A percentile compares a stretch with the other conserved stretches of the same genome.
Conservation (phyloP, 2,797 vertebrate species). For the Falco berigora region DNA sequence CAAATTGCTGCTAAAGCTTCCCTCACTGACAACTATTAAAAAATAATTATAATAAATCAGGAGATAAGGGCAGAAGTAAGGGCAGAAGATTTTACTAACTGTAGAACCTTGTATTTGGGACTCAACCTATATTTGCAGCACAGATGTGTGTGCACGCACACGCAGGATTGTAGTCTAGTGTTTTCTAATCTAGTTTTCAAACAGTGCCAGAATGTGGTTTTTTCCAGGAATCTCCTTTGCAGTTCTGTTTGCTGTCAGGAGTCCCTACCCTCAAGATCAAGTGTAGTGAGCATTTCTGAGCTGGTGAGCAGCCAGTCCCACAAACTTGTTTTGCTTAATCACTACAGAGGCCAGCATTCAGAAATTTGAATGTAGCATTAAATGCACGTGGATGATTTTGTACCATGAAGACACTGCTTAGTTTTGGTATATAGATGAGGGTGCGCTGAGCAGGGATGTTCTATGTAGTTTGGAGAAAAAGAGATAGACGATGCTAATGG, state of each 20-base stretch:
- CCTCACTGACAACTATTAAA: background rate
- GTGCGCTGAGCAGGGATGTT: background rate
- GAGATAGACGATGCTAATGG: background rate
- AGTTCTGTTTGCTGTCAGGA: background rate
- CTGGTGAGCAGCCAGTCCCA: background rate
- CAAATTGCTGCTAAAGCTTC: background rate
- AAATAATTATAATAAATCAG: background rate
- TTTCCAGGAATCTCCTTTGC: background rate
- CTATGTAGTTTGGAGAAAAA: background rate
- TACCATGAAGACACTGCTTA: background rate
- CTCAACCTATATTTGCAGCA: background rate
- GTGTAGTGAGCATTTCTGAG: background rate
- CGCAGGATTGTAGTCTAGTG: background rate
- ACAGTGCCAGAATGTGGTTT: background rate
- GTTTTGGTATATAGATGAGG: background rate
- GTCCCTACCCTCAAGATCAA: background rate
- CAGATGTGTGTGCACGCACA: background rate
- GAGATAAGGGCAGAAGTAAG: background rate
- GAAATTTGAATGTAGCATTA: background rate
- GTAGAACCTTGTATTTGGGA: background rate
- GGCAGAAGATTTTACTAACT: background rate
- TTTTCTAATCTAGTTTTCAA: background rate
- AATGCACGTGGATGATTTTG: background rate
- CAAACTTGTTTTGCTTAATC: background rate
- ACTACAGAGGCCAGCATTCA: background rate